Percentiles rank a stretch among this genome's conserved stretches.
phyloP scores from a whole-genome alignment of 2,888 invertebrate genomes.

The Asteroscopus sphinx region DNA sequence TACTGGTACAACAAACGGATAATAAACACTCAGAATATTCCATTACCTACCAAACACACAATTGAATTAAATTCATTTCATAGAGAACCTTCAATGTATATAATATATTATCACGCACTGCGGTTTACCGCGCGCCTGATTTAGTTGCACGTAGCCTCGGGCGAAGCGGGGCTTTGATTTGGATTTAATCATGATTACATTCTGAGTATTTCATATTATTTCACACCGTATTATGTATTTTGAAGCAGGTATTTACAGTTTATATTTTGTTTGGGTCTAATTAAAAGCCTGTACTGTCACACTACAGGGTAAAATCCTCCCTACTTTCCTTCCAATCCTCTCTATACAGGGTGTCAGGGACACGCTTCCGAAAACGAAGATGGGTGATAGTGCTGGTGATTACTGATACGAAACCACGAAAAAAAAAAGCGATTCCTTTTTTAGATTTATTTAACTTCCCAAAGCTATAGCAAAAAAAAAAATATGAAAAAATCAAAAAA shows the following conservation, averaged over 20 bases:
- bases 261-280: not conserved
- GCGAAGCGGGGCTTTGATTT: slow-evolving; percentile 9
- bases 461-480: no score
- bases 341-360: no score
- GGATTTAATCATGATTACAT: slow-evolving; percentile 38
- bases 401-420: no score
- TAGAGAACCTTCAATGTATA: slow-evolving; percentile 36
- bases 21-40: slow-evolving; percentile 32
- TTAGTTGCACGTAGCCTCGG: slow-evolving; percentile 29
- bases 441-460: no score
- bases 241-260: slow-evolving; percentile 3
- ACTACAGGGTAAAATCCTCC: no score
- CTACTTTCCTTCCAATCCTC: no score
- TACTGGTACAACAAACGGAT: slow-evolving; percentile 5
- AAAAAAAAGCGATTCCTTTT: no score
- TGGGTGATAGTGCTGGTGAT: no score
- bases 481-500: no score
- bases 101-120: slow-evolving; percentile 30
- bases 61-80: slow-evolving; percentile 37
- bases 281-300: no score
- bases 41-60: slow-evolving; percentile 27
- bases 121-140: slow-evolving; percentile 34
- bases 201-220: slow-evolving; percentile 25
- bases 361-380: no score
- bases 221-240: slow-evolving; percentile 3